Percentiles rank a stretch among this genome's conserved stretches.
phyloP scores from a whole-genome alignment of 2,797 vertebrate genomes.

The Jordanella pulchra region DNA sequence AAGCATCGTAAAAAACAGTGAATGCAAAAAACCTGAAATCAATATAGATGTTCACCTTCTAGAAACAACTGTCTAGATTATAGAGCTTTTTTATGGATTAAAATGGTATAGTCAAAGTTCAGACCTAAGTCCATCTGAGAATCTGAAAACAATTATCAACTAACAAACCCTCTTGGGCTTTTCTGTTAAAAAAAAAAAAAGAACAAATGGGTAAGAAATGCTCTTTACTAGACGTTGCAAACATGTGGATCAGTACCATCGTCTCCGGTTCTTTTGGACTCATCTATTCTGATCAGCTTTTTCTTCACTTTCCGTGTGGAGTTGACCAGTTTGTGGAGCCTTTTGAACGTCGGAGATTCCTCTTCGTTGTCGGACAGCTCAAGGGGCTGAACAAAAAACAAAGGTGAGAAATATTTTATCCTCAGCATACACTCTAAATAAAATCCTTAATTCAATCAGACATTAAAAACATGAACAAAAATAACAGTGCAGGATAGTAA shows the following conservation, averaged over 20 bases:
- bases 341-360: constrained; percentile 90
- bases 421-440: background rate
- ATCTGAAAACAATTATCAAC: background rate
- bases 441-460: background rate
- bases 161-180: background rate
- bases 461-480: background rate
- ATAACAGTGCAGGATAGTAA: background rate
- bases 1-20: too few species aligned
- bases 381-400: constrained; percentile 79
- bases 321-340: constrained; percentile 93
- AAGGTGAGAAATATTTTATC: background rate
- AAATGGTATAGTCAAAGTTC: background rate
- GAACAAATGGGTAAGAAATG: background rate
- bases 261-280: constrained; percentile 84
- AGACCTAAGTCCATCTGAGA: background rate
- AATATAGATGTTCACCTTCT: background rate
- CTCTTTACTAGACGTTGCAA: background rate
- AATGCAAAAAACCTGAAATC: too few species aligned
- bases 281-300: constrained; percentile 93
- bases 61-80: background rate
- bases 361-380: constrained; percentile 94
- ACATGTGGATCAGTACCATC: constrained; percentile 80
- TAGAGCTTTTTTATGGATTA: background rate
- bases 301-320: constrained; percentile 93
- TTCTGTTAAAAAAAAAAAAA: background rate